Evolutionary conservation across 2,888 invertebrate species (phyloP).

Genomic region (Tenthredo distinguenda): DNA sequence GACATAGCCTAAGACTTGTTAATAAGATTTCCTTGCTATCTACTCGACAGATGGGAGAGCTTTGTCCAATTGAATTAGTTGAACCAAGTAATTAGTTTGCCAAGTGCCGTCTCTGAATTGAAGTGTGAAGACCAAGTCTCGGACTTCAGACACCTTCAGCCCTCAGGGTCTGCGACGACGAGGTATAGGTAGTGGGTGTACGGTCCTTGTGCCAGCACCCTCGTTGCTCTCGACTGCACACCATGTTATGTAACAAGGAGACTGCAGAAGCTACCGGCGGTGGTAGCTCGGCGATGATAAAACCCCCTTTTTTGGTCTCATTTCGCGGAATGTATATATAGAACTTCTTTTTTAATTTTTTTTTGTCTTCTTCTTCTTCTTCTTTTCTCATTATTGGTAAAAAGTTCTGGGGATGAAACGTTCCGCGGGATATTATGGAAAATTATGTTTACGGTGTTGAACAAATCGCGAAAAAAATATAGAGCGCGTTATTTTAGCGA

Average conservation of each 20-base stretch:
- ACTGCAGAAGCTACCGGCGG: neutral
- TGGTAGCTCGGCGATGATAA: neutral
- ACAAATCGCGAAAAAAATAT: neutral
- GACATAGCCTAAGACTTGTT: conserved; percentile 28
- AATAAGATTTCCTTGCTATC: conserved; percentile 28
- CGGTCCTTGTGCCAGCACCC: conserved; percentile 15
- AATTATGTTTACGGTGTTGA: neutral
- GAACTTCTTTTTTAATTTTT: neutral
- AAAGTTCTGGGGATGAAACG: neutral
- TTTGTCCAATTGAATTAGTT: conserved; percentile 51
- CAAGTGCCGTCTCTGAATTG: conserved; percentile 47
- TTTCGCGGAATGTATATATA: neutral
- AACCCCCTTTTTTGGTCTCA: neutral
- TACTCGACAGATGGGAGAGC: conserved; percentile 1
- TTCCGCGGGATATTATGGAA: neutral
- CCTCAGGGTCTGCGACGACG: neutral
- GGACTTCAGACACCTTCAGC: conserved; percentile 47
- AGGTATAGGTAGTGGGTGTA: neutral
- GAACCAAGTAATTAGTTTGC: conserved; percentile 48
- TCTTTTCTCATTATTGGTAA: neutral
- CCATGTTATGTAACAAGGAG: conserved; percentile 9
- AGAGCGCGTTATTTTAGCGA: neutral
- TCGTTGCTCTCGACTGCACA: conserved; percentile 1
- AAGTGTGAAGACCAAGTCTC: conserved; percentile 47
- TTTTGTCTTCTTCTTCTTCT: neutral